Evolutionary conservation across 2,113 vertebrate species (phyloP), one percentile per base, ranked within the genome.

Genomic region (Sinocyclocheilus grahami): DNA sequence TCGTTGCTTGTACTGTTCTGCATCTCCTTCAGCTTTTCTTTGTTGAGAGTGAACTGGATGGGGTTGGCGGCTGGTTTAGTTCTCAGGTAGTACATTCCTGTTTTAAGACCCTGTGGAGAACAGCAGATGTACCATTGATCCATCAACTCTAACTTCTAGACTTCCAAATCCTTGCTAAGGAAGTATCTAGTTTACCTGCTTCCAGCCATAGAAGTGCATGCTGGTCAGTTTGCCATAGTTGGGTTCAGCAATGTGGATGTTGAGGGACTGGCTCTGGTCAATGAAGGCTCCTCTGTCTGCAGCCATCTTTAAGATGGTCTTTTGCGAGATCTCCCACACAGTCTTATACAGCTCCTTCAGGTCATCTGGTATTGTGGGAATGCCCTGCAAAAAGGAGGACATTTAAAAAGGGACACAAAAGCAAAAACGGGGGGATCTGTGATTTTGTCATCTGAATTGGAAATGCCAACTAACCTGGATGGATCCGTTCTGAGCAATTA

Each of bases 181-280:
- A 4, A 30, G 51, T 4, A 22, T 18, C n/a, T 37, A 3, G 62
- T 90, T 5, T 81, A 98, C 98, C 97, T 98, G 94, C 69, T 99
- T 98, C 98, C 98, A 99, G 18, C 98, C 98, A 0, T 97, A 99
- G 93, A 99, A 99, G 93, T 99, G 98, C 98, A 99, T 99, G 93
- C 98, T 99, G 90, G 96, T 97, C 79, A 99, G 97, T 86, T 99
- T 99, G 71, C 98, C 97, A 0, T 99, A 99, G 93, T 98, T 99
- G 63, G 98, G 98, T 67, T 99, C 97, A 0, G 98, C 98, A 0
- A 99, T 97, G 63, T 99, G 98, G 89, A 99, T 99, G 92, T 99
- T 99, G 24, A 99, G 95, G 5, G 98, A 99, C 92, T 99, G 98
- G 92, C 98, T 99, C 94, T 99, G 98, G 89, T 99, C 98, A 0